A percentile compares a stretch with the other conserved stretches of the same genome.
Conservation (phyloP, 2,113 vertebrate species). For the Gambusia holbrooki region DNA sequence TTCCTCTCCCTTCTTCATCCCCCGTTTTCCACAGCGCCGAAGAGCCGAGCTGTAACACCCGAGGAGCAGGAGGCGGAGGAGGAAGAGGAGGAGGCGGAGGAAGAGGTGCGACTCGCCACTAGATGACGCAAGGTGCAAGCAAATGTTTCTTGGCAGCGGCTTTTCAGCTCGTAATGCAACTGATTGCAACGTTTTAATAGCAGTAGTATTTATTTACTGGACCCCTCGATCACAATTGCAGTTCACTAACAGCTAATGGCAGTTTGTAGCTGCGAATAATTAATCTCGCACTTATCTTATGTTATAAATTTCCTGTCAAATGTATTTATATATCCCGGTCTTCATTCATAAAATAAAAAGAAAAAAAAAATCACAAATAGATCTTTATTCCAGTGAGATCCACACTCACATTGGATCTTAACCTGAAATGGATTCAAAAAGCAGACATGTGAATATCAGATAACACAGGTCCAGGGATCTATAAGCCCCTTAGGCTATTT, state of each 20-base stretch:
- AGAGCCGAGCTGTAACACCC: slow-evolving; percentile 19
- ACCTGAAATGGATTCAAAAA: neutral
- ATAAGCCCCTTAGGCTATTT: neutral
- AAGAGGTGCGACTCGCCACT: slow-evolving; percentile 46
- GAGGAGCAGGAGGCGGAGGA: neutral
- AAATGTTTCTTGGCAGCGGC: slow-evolving; percentile 41
- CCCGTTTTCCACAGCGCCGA: slow-evolving; percentile 21
- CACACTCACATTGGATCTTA: slow-evolving; percentile 4
- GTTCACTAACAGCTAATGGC: neutral
- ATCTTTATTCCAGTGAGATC: neutral
- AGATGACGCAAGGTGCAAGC: slow-evolving; percentile 75
- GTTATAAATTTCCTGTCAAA: too few species aligned
- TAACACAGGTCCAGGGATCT: slow-evolving; percentile 8
- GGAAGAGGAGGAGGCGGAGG: neutral
- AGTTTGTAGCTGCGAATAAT: neutral
- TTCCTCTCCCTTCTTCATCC: slow-evolving; percentile 4
- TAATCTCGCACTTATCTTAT: too few species aligned
- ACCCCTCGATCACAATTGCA: neutral
- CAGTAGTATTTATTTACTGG: neutral
- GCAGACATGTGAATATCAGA: slow-evolving; percentile 8
- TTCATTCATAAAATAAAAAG: too few species aligned
- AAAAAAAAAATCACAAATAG: neutral
- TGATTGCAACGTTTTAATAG: slow-evolving; percentile 15
- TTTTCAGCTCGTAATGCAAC: neutral
- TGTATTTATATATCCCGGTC: neutral